Conservation (phyloP, 2,797 vertebrate species). For the Parotocinclus haroldoi region DNA sequence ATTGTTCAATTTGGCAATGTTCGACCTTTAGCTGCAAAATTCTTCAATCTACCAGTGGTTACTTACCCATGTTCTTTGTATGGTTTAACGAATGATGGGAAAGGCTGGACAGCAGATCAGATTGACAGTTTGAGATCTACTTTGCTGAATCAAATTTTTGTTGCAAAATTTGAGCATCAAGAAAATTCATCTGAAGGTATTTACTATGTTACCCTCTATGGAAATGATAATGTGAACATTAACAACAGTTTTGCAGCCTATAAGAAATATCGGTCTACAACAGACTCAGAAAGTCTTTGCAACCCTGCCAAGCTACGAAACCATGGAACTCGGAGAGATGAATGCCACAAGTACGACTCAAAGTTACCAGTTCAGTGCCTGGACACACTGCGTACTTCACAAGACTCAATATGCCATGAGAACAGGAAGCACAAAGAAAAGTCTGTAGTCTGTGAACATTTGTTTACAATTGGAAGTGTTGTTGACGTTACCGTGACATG, state of each 20-base stretch:
- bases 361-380: not conserved
- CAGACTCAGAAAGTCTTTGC: slow-evolving; percentile 1
- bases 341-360: not conserved
- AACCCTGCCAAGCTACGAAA: slow-evolving; percentile 7
- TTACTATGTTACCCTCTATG: slow-evolving; percentile 74
- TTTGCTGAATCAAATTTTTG: slow-evolving; percentile 67
- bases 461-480: slow-evolving; percentile 70
- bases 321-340: slow-evolving; percentile 15
- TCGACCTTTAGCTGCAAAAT: slow-evolving; percentile 68
- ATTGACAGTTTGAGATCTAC: slow-evolving; percentile 68
- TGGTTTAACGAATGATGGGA: slow-evolving; percentile 65
- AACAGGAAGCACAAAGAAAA: not conserved
- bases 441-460: slow-evolving; percentile 42
- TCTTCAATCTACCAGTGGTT: slow-evolving; percentile 82
- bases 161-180: slow-evolving; percentile 68
- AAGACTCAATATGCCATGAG: too few species aligned
- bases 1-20: slow-evolving; percentile 67
- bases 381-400: not conserved
- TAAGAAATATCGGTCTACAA: slow-evolving; percentile 27
- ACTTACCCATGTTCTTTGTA: slow-evolving; percentile 78
- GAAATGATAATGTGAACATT: slow-evolving; percentile 64
- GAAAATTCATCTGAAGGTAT: slow-evolving; percentile 64
- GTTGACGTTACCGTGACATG: slow-evolving; percentile 72
- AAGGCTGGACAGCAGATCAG: slow-evolving; percentile 69
- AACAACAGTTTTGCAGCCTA: slow-evolving; percentile 68